Evolutionary conservation across 2,113 vertebrate genomes (phyloP).

Genomic region (Callipepla californica): DNA sequence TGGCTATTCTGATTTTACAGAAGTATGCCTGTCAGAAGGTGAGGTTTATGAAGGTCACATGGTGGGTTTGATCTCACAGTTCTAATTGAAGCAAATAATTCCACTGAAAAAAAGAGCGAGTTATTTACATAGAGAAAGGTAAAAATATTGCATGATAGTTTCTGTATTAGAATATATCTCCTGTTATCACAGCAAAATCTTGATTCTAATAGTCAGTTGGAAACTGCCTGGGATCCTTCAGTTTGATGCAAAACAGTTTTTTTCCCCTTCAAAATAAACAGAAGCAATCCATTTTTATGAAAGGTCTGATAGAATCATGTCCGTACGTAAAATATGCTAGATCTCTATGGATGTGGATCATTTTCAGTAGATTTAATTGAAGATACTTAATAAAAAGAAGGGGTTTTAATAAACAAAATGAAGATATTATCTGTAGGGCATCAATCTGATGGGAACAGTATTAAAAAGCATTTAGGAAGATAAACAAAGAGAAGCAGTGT

Average conservation of each 20-base stretch:
- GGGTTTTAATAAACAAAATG: background rate
- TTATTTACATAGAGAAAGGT: background rate
- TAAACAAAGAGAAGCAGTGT: background rate
- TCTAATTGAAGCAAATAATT: background rate
- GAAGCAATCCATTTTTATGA: background rate
- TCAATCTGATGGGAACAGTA: background rate
- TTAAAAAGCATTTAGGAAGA: conserved; percentile 19
- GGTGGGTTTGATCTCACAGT: background rate
- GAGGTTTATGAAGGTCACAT: background rate
- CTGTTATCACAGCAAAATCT: background rate
- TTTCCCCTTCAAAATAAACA: background rate
- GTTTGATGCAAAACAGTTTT: background rate
- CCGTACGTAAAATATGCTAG: background rate
- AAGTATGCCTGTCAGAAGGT: background rate
- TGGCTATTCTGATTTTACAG: background rate
- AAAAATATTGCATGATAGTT: background rate
- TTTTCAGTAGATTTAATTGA: conserved; percentile 3
- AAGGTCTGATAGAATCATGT: background rate
- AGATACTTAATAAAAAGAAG: background rate
- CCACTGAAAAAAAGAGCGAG: background rate
- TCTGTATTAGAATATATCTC: background rate
- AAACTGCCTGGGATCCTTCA: background rate
- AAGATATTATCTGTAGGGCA: background rate
- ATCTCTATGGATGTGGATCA: background rate
- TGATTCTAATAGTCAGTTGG: background rate